phyloP scores from a whole-genome alignment of 2,888 invertebrate species.

The Yponomeuta cagnagella region DNA sequence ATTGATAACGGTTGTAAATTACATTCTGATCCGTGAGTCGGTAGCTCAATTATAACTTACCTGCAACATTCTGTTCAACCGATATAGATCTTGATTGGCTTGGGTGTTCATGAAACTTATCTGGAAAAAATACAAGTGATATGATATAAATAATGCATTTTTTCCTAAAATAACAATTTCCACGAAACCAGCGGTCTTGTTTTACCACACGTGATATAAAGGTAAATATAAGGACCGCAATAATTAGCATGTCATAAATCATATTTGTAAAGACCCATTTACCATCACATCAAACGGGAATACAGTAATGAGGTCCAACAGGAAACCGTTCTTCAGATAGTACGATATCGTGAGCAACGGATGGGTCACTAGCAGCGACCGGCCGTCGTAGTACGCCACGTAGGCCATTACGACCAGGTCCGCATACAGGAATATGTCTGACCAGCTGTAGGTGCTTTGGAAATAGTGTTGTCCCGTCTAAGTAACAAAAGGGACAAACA shows the following conservation, averaged over 20 bases:
- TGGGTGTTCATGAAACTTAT: neutral
- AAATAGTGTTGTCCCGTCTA: conserved; percentile 48
- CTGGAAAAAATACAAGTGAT: neutral
- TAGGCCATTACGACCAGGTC: conserved; percentile 65
- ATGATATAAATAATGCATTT: neutral
- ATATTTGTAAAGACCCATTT: conserved; percentile 22
- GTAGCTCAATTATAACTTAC: conserved; percentile 34
- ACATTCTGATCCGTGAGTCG: no score
- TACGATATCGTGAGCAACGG: conserved; percentile 54
- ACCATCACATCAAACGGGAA: conserved; percentile 63
- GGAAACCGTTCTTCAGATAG: conserved; percentile 55
- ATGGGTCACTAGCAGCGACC: conserved; percentile 61
- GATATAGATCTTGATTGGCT: neutral
- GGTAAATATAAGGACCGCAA: no score
- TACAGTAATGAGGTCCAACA: conserved; percentile 53
- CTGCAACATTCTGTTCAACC: conserved; percentile 47
- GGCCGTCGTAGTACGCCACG: conserved; percentile 63
- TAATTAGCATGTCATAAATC: no score
- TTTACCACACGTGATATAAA: no score
- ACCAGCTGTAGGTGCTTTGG: conserved; percentile 32
- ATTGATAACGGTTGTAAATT: no score
- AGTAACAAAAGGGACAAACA: conserved; percentile 19
- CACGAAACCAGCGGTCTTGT: no score
- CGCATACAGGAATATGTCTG: conserved; percentile 45
- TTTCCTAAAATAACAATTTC: neutral